Conservation (phyloP, 2,113 vertebrate species). For the Seriola dumerili region DNA sequence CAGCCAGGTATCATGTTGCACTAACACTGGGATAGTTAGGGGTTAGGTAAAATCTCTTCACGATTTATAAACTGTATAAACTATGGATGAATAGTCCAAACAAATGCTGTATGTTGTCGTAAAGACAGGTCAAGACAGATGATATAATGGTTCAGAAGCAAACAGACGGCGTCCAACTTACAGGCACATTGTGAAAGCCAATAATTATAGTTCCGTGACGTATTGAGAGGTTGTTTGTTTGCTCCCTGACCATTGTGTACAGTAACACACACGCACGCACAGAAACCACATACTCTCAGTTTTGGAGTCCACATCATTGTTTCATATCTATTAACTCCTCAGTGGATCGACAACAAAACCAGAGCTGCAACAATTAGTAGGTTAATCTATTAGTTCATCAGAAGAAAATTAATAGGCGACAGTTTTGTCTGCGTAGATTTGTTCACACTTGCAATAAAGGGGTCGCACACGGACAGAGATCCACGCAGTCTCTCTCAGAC, state of each 20-base stretch:
- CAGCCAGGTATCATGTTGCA: not conserved
- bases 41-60: not conserved
- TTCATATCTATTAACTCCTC: not conserved
- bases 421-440: not conserved
- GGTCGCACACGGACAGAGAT: not conserved
- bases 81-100: no score
- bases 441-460: not conserved
- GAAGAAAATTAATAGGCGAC: not conserved
- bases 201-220: constrained; percentile 21
- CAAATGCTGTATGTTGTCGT: not conserved
- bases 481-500: not conserved
- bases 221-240: constrained; percentile 16
- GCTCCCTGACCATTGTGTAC: not conserved
- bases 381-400: not conserved
- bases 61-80: not conserved
- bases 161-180: not conserved
- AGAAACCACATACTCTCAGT: not conserved
- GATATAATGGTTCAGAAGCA: not conserved
- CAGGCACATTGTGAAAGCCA: constrained; percentile 14
- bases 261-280: not conserved
- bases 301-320: not conserved
- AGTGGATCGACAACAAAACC: not conserved
- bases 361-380: not conserved
- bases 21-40: not conserved
- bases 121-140: not conserved